Evolutionary conservation across 2,797 vertebrate species (phyloP).

Genomic region (Rhinella marina): DNA sequence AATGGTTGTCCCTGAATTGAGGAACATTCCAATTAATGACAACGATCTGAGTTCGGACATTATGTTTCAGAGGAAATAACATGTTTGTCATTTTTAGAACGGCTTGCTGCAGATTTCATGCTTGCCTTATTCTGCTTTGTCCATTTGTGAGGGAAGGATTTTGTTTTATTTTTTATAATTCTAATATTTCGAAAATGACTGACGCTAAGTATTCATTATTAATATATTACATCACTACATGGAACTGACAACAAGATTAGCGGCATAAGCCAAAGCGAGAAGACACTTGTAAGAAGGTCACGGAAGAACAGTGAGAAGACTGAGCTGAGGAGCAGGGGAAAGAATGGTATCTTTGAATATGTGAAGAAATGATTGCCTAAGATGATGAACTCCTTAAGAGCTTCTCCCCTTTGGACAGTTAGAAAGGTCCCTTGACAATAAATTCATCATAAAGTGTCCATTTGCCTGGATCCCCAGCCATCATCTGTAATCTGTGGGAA

Average conservation of each 20-base stretch:
- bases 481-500: no score
- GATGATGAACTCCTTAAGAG: background rate
- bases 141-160: background rate
- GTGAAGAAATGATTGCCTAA: background rate
- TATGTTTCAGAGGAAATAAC: conserved; percentile 16
- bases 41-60: conserved; percentile 11
- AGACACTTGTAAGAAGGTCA: background rate
- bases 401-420: background rate
- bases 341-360: background rate
- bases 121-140: background rate
- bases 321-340: background rate
- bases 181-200: conserved; percentile 15
- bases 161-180: background rate
- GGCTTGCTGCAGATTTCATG: background rate
- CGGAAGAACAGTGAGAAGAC: background rate
- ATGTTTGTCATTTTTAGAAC: conserved; percentile 11
- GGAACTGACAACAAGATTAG: background rate
- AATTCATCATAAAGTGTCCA: no score
- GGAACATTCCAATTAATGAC: conserved; percentile 19
- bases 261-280: background rate
- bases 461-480: no score
- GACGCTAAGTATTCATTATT: background rate
- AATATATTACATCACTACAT: background rate
- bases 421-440: no score
- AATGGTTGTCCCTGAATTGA: background rate